Evolutionary conservation across 1,140 invertebrate genomes (phyloP), one percentile per base, ranked within the genome.

Genomic region (Condylostylus longicornis): DNA sequence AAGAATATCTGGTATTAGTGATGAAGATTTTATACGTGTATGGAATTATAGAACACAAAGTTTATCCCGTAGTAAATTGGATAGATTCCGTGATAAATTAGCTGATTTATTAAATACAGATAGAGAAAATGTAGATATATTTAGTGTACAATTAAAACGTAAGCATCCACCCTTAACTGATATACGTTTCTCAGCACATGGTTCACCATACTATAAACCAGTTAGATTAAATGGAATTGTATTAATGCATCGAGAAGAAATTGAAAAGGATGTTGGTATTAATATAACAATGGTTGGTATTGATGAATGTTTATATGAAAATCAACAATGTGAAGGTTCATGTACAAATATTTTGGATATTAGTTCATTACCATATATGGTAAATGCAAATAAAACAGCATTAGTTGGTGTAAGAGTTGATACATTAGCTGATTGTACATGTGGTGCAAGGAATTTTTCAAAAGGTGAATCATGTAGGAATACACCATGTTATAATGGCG

Each of bases 211-310:
- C 57, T 93, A 93, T 50, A 93, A 95, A 51, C 80, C 91, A 1
- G 85, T 91, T 1, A 75, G 85, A 64, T 67, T 96, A 23, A 91
- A 97, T 61, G 91, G 91, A 17, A 81, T 94, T 25, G 81, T 97
- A 1, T 61, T 90, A n/a, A 82, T 91, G 71, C 82, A 97, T 55
- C 72, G 86, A 42, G 82, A 88, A 67, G 80, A 90, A 74, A 94
- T 97, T 59, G 89, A 95, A 65, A 73, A 77, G 46, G 79, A 83
- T 43, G 81, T 95, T 7, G 90, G 89, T 18, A 86, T 96, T 32
- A 90, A 91, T 49, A 93, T 98, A 27, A 89, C 85, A 4, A 94
- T 96, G 89, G 88, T 96, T 3, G 89, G 88, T 37, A 96, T 98
- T 44, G 90, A 98, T 51, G 89, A 96, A 64, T 98, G 94, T 61